Percentiles rank a stretch among this genome's conserved stretches.
Conservation (phyloP, 2,888 invertebrate genomes). For the Pandemis corylana region DNA sequence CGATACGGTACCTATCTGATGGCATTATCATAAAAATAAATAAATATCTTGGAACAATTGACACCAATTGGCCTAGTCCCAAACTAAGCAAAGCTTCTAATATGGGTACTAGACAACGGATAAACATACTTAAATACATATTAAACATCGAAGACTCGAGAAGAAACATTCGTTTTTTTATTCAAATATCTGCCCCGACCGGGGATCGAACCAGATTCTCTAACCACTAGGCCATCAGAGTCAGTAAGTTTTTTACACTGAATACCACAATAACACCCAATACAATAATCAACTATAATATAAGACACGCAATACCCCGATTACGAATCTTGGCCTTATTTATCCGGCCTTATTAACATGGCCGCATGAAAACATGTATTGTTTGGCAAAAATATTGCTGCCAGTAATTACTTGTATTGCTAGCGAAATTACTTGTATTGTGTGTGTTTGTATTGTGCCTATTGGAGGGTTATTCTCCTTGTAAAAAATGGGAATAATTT, state of each 20-base stretch:
- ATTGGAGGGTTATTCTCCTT: conserved; percentile 2
- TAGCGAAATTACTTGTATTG: conserved; percentile 4
- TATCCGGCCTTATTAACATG: not conserved
- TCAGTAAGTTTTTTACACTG: not conserved
- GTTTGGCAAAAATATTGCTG: conserved; percentile 13
- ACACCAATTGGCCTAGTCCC: no score
- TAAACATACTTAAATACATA: no score
- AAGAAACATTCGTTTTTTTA: no score
- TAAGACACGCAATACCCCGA: not conserved
- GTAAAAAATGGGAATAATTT: not conserved
- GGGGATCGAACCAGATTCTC: no score
- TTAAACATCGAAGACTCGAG: no score
- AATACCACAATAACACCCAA: not conserved
- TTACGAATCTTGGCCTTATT: not conserved
- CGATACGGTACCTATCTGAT: no score
- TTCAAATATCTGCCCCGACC: no score
- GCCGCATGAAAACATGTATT: conserved; percentile 7
- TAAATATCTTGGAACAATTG: no score
- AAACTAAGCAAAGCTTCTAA: no score
- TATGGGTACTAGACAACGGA: no score
- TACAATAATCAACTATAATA: not conserved
- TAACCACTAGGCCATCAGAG: no score
- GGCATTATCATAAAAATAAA: no score
- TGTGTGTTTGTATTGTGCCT: not conserved
- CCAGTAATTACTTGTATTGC: conserved; percentile 9